These are phyloP conservation scores for Bovichtus variegatus DNA, from an alignment of 2,797 vertebrate genomes.

Conservation along the genomic window DNA sequence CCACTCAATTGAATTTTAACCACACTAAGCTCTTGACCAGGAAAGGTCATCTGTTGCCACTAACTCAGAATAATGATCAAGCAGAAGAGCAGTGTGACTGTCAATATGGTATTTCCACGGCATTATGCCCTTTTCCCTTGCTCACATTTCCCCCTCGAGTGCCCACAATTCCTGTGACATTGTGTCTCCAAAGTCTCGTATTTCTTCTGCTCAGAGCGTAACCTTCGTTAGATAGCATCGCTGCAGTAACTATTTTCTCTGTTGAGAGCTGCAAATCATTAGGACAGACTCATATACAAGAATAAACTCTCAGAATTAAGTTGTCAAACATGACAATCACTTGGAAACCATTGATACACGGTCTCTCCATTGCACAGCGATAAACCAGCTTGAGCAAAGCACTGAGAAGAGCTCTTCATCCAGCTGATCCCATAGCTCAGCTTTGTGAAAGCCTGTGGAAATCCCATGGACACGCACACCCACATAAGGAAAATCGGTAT, in stretches of 20 bases:
- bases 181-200: conserved; percentile 25
- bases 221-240: conserved; percentile 3
- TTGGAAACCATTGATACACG: conserved; percentile 11
- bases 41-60: conserved; percentile 79
- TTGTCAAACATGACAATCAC: conserved; percentile 42
- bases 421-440: conserved; percentile 46
- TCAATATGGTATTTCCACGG: conserved; percentile 62
- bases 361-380: conserved; percentile 11
- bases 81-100: conserved; percentile 52
- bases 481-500: conserved; percentile 22
- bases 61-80: conserved; percentile 79
- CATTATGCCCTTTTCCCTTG: conserved; percentile 40
- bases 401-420: conserved; percentile 34
- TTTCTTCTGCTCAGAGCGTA: conserved; percentile 3
- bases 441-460: conserved; percentile 28
- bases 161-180: conserved; percentile 31
- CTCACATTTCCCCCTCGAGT: conserved; percentile 18
- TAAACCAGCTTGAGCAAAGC: conserved; percentile 30
- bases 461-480: conserved; percentile 15
- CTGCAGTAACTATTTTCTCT: neutral
- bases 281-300: conserved; percentile 2
- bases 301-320: conserved; percentile 29
- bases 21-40: conserved; percentile 74
- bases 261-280: neutral
- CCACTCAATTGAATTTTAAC: conserved; percentile 81